Percentiles rank a stretch among this genome's conserved stretches.
phyloP scores from a whole-genome alignment of 2,888 invertebrate species.

The Prostheceraeus crozeri region DNA sequence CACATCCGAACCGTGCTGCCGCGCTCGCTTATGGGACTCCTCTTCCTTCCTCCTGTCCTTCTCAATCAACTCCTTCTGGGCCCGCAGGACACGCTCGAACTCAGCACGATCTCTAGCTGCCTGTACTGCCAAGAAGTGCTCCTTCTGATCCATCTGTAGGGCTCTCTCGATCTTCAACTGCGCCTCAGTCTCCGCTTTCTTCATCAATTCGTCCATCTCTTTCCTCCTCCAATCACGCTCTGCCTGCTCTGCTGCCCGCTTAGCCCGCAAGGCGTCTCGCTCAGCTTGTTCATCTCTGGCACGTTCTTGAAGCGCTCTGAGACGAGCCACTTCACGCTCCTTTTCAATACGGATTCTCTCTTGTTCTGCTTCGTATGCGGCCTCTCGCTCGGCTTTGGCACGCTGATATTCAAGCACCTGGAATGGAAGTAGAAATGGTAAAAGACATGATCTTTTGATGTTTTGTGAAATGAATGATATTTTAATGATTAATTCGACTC shows the following conservation, averaged over 20 bases:
- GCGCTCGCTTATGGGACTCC: constrained; percentile 43
- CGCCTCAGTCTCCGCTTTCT: constrained; percentile 52
- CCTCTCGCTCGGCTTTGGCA: constrained; percentile 51
- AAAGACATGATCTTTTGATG: too few species aligned
- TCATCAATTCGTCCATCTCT: constrained; percentile 50
- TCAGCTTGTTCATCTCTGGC: constrained; percentile 56
- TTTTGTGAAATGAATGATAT: too few species aligned
- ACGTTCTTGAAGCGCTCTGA: constrained; percentile 54
- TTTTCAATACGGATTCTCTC: constrained; percentile 54
- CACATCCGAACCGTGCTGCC: constrained; percentile 48
- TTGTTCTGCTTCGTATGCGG: constrained; percentile 37
- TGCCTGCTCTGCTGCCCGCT: constrained; percentile 51
- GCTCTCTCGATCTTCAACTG: constrained; percentile 53
- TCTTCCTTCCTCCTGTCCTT: constrained; percentile 52
- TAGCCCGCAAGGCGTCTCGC: constrained; percentile 54
- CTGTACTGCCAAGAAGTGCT: constrained; percentile 56
- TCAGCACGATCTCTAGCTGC: constrained; percentile 55
- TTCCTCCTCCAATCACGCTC: constrained; percentile 57
- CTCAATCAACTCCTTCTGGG: constrained; percentile 56
- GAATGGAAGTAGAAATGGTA: too few species aligned
- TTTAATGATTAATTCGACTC: too few species aligned
- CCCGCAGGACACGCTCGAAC: constrained; percentile 55
- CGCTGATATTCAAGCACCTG: constrained; percentile 55
- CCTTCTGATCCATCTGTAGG: constrained; percentile 55
- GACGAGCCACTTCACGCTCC: constrained; percentile 53